Base-by-base conservation (phyloP, 2,113 vertebrate genomes). In the Lophotis ruficrista region DNA sequence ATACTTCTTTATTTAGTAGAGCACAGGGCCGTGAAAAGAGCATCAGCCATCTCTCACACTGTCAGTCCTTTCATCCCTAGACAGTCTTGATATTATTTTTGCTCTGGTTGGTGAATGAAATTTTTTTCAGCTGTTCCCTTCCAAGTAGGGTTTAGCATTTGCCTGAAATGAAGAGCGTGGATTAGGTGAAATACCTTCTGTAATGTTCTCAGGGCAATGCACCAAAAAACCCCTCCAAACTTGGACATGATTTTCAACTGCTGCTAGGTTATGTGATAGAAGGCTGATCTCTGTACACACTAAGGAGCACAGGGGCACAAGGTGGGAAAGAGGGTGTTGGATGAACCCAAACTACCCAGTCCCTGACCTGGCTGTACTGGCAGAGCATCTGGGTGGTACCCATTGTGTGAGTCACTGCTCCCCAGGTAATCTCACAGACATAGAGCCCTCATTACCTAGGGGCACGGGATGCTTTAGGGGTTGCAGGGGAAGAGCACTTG, bases 61-160 rank as follows among this genome's bases (percentile, higher is more conserved):
- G 80, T 81, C 76, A 72, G 41, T 53, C 58, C 83, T 92, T 72
- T 85, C 72, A 90, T 53, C 45, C 25, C 33, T 56, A 47, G 35
- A 68, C 84, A 91, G 35, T 41, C 78, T 87, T 43, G 45, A 27
- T 85, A 61, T 72, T 76, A 68, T 85, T 87, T 80, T 53, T 88
- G 35, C 86, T 83, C 58, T 58, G 17, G 19, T n/a, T 17, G 33
- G 45, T 30, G 43, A 89, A 73, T 56, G 20, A 69, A 43, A 22
- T 18, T 23, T 43, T 71, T 87, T 90, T 70, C 71, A 89, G 22
- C n/a, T 57, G 12, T 65, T 78, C 41, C 75, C 4, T 72, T 92
- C 62, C 37, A 70, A 88, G 61, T 12, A 5, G 14, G 1, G 10
- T 48, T 60, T 35, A 65, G 23, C 1, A 1, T 80, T 88, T 51